Base-by-base conservation (phyloP, 2,797 vertebrate species). In the Rhabdomys pumilio region DNA sequence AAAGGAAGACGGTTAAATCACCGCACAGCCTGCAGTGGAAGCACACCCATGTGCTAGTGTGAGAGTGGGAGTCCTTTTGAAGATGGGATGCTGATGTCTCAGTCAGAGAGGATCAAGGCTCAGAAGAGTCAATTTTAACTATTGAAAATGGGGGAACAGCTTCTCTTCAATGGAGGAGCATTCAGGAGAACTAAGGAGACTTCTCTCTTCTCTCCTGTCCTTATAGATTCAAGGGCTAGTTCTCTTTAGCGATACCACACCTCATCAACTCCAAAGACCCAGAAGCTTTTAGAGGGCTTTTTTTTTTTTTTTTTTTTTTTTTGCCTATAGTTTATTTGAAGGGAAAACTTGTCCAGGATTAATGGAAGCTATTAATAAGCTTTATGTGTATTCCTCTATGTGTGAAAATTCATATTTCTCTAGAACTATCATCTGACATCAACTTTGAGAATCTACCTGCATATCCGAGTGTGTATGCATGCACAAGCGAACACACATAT, bases 1-100 rank as follows among this genome's bases (percentile, higher is more conserved):
- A 96, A 97, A 97, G 91, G 94, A 98, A 98, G 97, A 94, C 97
- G 75, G 97, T 96, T 98, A 98, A 98, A 98, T 98, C 96, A 97
- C 95, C 96, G 34, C 41, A 73, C 87, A 53, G 96, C 92, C 24
- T 97, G 95, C 83, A 94, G 79, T 87, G 97, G 97, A 95, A 98
- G 93, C 92, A 95, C 0, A 0, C 82, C 91, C 81, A 81, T 15
- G 75, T 96, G 97, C 97, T 97, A 95, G 93, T 84, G 87, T 83
- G 91, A 92, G 96, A 92, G 82, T 53, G 96, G 96, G 89, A 94
- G 96, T 94, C 83, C 91, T 98, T 97, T 96, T 97, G 97, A 98
- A 98, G 91, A 91, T 77, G 59, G 41, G 44, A 72, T 72, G 81
- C 67, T 97, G 84, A 97, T 41, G 65, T 97, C 96, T 96, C 83